phyloP scores from a whole-genome alignment of 2,888 invertebrate species.

The Cataglyphis altisquamis region DNA sequence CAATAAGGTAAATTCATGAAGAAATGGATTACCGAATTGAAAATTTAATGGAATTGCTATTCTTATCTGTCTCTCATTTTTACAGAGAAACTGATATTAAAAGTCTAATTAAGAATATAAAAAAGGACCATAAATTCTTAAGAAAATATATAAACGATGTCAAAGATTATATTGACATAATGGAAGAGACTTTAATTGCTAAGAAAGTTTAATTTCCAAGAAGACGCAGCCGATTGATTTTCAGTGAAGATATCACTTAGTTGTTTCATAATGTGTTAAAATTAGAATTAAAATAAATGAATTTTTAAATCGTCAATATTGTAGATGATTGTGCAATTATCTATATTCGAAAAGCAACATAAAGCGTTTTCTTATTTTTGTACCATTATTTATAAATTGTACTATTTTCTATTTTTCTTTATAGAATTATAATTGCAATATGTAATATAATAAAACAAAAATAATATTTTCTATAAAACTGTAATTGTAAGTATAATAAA shows the following conservation, averaged over 20 bases:
- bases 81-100: slow-evolving; percentile 78
- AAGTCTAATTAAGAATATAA: slow-evolving; percentile 78
- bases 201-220: neutral
- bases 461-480: neutral
- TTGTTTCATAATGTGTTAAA: slow-evolving; percentile 17
- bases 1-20: slow-evolving; percentile 74
- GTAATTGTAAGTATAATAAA: neutral
- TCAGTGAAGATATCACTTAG: neutral
- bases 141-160: slow-evolving; percentile 80
- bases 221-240: neutral
- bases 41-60: slow-evolving; percentile 18
- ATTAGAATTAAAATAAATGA: neutral
- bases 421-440: neutral
- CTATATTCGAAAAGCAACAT: neutral
- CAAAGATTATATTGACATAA: slow-evolving; percentile 78
- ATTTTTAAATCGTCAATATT: neutral
- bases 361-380: slow-evolving; percentile 27
- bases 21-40: neutral
- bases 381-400: neutral
- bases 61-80: slow-evolving; percentile 32
- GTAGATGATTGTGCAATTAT: slow-evolving; percentile 18
- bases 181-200: slow-evolving; percentile 70
- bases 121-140: slow-evolving; percentile 78
- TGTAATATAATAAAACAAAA: neutral
- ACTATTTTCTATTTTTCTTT: neutral